These are phyloP conservation scores for Styela plicata DNA, from an alignment of 23 tunicate genomes.

Conservation along the genomic window DNA sequence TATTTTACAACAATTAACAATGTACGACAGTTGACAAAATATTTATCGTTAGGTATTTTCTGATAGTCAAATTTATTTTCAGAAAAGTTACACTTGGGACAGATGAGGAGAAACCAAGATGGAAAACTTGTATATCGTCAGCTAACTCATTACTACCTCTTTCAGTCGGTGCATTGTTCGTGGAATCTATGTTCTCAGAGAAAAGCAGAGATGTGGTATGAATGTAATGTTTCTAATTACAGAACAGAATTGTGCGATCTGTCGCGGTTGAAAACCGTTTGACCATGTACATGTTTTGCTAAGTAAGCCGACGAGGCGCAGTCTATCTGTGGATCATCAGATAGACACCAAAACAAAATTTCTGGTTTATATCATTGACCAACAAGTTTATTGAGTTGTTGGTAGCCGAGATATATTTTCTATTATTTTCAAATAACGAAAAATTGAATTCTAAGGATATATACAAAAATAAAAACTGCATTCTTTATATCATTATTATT, in stretches of 20 bases:
- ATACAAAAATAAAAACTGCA: not conserved
- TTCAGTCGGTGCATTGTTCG: not conserved
- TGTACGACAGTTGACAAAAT: not conserved
- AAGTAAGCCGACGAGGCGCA: too few relatives aligned
- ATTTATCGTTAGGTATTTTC: not conserved
- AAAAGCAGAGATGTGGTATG: not conserved
- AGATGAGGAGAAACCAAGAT: not conserved
- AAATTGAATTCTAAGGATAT: not conserved
- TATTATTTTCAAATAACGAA: too few relatives aligned
- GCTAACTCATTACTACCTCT: not conserved
- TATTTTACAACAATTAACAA: not conserved
- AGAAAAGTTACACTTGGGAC: not conserved
- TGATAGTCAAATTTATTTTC: not conserved
- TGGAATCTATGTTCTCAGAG: not conserved
- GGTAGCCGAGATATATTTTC: too few relatives aligned
- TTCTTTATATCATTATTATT: not conserved
- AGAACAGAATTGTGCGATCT: too few relatives aligned
- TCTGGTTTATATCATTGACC: too few relatives aligned
- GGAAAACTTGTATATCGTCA: not conserved
- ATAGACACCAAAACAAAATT: too few relatives aligned
- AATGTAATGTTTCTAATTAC: too few relatives aligned
- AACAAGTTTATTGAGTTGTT: too few relatives aligned
- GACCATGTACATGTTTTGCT: too few relatives aligned
- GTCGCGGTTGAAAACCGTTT: too few relatives aligned
- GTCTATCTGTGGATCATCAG: too few relatives aligned